Evolutionary conservation across 2,113 vertebrate species (phyloP).

Genomic region (Rhineura floridana): DNA sequence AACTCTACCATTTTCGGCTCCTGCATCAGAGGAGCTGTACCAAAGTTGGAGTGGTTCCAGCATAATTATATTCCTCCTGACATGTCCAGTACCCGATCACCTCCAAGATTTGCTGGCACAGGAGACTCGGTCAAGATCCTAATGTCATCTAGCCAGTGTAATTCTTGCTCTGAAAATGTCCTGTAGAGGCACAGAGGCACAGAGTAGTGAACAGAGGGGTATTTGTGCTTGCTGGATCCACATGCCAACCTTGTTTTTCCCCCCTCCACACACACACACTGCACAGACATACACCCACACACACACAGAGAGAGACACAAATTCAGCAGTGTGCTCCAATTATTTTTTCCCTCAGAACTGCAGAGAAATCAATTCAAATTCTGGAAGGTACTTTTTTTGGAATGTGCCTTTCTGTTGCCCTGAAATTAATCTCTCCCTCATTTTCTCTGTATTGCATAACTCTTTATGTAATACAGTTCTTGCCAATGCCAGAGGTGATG

Average conservation of each 20-base stretch:
- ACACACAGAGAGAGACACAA: background rate
- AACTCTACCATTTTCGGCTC: background rate
- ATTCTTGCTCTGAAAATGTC: background rate
- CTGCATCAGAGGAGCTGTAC: background rate
- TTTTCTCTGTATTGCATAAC: conserved; percentile 51
- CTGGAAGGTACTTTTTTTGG: background rate
- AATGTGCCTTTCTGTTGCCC: conserved; percentile 53
- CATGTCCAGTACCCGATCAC: background rate
- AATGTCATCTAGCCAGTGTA: background rate
- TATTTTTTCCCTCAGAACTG: background rate
- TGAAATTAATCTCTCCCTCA: conserved; percentile 63
- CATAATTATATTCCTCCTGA: background rate
- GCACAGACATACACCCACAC: background rate
- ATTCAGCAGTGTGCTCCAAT: background rate
- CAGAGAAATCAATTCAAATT: background rate
- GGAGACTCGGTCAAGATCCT: background rate
- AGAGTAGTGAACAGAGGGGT: background rate
- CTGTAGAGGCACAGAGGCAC: background rate
- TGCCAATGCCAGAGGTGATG: conserved; percentile 66
- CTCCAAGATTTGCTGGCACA: background rate
- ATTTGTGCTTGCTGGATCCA: background rate
- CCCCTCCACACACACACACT: too few relatives aligned
- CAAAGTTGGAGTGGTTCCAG: background rate
- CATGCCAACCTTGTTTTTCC: background rate
- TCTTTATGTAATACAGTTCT: conserved; percentile 54